These are phyloP conservation scores for Lumbricus terrestris DNA, from an alignment of 2,888 invertebrate species.

Conservation along the genomic window DNA sequence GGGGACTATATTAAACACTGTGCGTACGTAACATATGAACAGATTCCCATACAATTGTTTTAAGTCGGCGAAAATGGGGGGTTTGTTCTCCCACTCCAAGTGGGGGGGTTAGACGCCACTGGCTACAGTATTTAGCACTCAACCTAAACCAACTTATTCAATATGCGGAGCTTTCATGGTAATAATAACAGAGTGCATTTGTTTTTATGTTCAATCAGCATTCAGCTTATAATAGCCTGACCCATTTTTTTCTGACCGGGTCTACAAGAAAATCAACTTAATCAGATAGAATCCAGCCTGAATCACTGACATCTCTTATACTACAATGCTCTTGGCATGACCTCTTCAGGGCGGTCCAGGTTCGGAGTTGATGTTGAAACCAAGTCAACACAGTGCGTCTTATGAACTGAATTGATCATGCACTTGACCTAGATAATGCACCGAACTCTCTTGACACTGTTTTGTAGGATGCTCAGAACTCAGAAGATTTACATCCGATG, in stretches of 20 bases:
- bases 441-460: too few relatives aligned
- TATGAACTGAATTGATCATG: neutral
- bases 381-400: neutral
- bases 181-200: neutral
- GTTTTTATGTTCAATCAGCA: neutral
- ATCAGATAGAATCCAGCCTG: neutral
- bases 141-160: neutral
- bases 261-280: neutral
- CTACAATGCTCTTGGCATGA: neutral
- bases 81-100: too few relatives aligned
- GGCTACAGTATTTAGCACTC: neutral
- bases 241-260: neutral
- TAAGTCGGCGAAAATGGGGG: too few relatives aligned
- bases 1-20: too few relatives aligned
- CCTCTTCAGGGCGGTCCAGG: neutral
- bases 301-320: neutral
- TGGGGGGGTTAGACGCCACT: too few relatives aligned
- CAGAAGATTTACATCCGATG: neutral
- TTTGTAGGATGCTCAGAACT: too few relatives aligned
- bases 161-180: too few relatives aligned
- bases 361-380: neutral
- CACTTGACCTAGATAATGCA: neutral
- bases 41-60: too few relatives aligned
- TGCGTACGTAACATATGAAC: too few relatives aligned
- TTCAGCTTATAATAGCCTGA: neutral